Evolutionary conservation across 2,797 vertebrate genomes (phyloP), one percentile per base, ranked within the genome.

Genomic region (Urosaurus nigricauda): DNA sequence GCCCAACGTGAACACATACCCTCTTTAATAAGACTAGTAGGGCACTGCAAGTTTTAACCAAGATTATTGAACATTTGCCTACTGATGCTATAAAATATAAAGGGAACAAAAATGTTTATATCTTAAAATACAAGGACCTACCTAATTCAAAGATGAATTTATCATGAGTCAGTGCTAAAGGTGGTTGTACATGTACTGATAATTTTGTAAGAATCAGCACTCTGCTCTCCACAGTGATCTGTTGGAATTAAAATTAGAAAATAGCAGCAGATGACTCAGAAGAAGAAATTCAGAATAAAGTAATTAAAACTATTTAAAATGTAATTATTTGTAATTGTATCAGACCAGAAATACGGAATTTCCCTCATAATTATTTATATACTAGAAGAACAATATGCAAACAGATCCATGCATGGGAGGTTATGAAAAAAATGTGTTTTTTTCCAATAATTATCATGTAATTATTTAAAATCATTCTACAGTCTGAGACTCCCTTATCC

Each of bases 101-200:
- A 75, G 29, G 60, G 68, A 43, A 26, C 24, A 86, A 51, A 58
- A 24, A 68, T 35, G 19, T 35, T 24, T 60, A 3, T 75, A 60
- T 11, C 74, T 43, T 4, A 58, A 5, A 74, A 73, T 84, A 56
- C 2, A 84, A 82, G 16, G 1, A 97, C 97, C 97, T 95, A 99
- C 98, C 98, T 93, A 98, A 95, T 63, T 97, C 95, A 83, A 99
- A 96, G 84, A 95, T 56, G 91, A 99, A 99, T 94, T 98, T 98
- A 89, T 98, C 98, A 90, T 97, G 97, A 70, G 98, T 98, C 94
- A 98, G 75, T 1, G 97, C 97, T 90, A 99, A 93, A 0, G 98
- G 98, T 71, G 98, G 96, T 86, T 97, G 98, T n/a, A 99, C 97
- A 75, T 96, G 96, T 29, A 99, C 94, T 0, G 95, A 97, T 93